Evolutionary conservation across 2,797 vertebrate genomes (phyloP).

Genomic region (Borostomias antarcticus): DNA sequence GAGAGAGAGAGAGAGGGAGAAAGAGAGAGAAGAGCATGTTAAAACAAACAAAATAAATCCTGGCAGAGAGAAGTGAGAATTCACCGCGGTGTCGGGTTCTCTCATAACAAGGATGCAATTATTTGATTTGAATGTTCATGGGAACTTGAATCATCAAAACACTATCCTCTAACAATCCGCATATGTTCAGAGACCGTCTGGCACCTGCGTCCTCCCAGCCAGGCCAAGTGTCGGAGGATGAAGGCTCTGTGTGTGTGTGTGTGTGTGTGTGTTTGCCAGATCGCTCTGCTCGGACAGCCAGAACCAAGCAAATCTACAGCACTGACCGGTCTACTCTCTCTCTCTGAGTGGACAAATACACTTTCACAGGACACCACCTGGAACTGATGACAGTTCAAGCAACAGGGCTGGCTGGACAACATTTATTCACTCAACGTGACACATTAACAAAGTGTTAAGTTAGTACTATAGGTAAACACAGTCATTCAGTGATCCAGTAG

Average conservation of each 20-base stretch:
- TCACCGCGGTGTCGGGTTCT: not conserved
- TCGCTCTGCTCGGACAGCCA: slow-evolving; percentile 36
- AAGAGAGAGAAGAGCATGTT: not conserved
- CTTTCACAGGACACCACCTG: slow-evolving; percentile 55
- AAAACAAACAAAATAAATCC: slow-evolving; percentile 23
- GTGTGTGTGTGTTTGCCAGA: slow-evolving; percentile 33
- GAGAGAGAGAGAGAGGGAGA: slow-evolving; percentile 24
- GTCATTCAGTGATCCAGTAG: slow-evolving; percentile 12
- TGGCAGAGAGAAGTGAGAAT: not conserved
- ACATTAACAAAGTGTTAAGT: slow-evolving; percentile 4
- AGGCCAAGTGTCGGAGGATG: slow-evolving; percentile 62
- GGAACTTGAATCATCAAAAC: slow-evolving; percentile 57
- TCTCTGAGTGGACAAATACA: slow-evolving; percentile 53
- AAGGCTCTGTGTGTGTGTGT: slow-evolving; percentile 57
- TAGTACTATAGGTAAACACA: not conserved
- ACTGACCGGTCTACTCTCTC: no score
- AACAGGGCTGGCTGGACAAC: no score
- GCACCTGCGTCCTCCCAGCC: slow-evolving; percentile 63
- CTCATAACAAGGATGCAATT: not conserved
- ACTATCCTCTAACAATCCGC: slow-evolving; percentile 58
- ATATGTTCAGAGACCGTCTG: slow-evolving; percentile 57
- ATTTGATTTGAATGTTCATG: slow-evolving; percentile 9
- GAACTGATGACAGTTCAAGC: no score
- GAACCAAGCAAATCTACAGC: slow-evolving; percentile 23
- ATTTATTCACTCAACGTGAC: not conserved